Base-by-base conservation (phyloP, 2,888 invertebrate species). In the Lathronympha strigana region DNA sequence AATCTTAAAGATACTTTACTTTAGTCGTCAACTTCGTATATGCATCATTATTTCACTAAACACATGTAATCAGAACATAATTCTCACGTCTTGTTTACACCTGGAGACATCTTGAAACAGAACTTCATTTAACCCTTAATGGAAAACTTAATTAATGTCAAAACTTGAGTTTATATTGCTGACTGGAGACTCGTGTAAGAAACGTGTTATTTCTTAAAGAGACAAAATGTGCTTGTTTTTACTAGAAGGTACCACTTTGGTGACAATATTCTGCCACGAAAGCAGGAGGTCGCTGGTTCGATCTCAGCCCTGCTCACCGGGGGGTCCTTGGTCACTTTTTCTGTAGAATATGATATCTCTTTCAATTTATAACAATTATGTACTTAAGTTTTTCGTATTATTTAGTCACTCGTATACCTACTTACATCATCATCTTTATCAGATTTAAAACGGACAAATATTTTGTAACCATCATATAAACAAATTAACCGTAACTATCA, bases 91-190 rank as follows among this genome's bases (percentile, higher is more conserved):
- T 71, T 43, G 62, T 61, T 67, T 76, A 75, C 64, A 74, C 72
- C 81, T 76, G 61, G 75, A 80, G 80, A 81, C 78, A 76, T 54
- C 75, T 67, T 75, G 79, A 75, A 68, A 69, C 72, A 66, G 75
- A 82, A 81, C 78, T 82, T 79, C 75, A 70, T 70, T 73, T 62
- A 76, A 68, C 67, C 67, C 77, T 71, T 82, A 86, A 84, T 86
- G 82, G 77, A 82, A 78, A 72, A 68, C 76, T 75, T 85, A 85
- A 85, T 85, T 83, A 87, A 86, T 80, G 82, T 72, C 68, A 71
- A 71, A 86, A 88, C 78, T 87, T 87, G 71, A 71, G 70, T 71
- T 72, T 67, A 68, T 80, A 84, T 81, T 72, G 79, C 77, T 78
- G 76, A 68, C 77, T 70, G 67, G 83, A 80, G 84, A 82, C 82